Base-by-base conservation (phyloP, 35 echinoderm and acorn worm species). In the Eucidaris tribuloides region DNA sequence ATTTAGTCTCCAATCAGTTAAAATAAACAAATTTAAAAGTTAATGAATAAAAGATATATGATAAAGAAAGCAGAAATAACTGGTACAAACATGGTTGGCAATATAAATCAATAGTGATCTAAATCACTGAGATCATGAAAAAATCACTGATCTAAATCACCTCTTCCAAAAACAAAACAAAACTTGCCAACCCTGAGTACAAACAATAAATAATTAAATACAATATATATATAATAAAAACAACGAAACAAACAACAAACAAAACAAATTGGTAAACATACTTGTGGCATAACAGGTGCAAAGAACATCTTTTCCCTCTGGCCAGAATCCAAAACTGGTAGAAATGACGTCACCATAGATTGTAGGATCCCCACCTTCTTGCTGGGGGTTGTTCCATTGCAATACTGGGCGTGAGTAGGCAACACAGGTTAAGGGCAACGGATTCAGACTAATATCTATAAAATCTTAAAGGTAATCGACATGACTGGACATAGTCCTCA, bases 271-370 rank as follows among this genome's bases (percentile, higher is more conserved):
- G 7, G 11, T 18, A 77, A 64, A 64, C 24, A 42, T 87, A 96
- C 93, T 72, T 91, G 77, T 76, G 93, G 89, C 35, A 91, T 80
- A 25, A 96, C 79, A 7, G 57, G 28, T 39, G 83, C 61, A 0
- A 83, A 65, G 41, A 96, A 83, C 13, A 87, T 20, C 19, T 55
- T 38, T 54, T 96, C 93, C 29, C 82, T 19, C 34, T 58, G 48
- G 61, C 79, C 77, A 18, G 83, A 5, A 14, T 62, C 63, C 2
- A 96, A 7, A 59, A 79, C 30, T 2, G 93, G 93, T 22, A 91
- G 42, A 57, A 96, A 85, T 7, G 79, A 82, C 14, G 22, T 33
- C n/a, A 83, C 77, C 83, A 96, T 79, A 23, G 71, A 45, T 30
- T 40, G 81, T 29, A 96, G 77, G 7, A 91, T 82, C 23, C 64